Conservation (phyloP, 1,140 invertebrate genomes). For the Temnothorax curvispinosus region DNA sequence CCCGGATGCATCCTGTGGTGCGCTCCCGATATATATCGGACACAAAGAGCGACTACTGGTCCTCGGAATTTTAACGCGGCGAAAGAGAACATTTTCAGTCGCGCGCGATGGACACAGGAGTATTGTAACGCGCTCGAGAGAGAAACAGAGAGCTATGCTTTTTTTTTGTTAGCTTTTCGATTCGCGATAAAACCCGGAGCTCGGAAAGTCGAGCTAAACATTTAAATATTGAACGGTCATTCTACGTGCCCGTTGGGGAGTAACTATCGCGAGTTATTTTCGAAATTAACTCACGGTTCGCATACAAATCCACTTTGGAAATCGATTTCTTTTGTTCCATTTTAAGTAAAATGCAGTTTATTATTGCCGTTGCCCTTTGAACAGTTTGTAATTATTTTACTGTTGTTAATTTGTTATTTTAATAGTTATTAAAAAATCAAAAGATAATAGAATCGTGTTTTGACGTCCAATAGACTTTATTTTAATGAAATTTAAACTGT, state of each 20-base stretch:
- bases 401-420: background rate
- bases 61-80: conserved; percentile 52
- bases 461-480: background rate
- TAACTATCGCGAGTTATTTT: conserved; percentile 44
- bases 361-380: background rate
- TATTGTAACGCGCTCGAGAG: conserved; percentile 24
- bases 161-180: conserved; percentile 53
- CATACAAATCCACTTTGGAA: background rate
- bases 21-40: conserved; percentile 24
- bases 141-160: background rate
- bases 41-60: conserved; percentile 56
- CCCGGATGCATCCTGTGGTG: conserved; percentile 6
- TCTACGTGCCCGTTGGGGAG: conserved; percentile 2
- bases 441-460: background rate
- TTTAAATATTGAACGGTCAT: conserved; percentile 60
- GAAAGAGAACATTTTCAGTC: conserved; percentile 27
- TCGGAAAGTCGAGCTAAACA: conserved; percentile 50
- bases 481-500: background rate
- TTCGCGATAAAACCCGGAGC: conserved; percentile 50
- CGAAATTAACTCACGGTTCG: conserved; percentile 38
- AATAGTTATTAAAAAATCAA: background rate
- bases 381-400: background rate
- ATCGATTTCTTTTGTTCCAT: background rate
- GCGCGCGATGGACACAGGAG: conserved; percentile 31
- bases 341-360: conserved; percentile 5